A percentile compares a stretch with the other conserved stretches of the same genome.
phyloP scores from a whole-genome alignment of 2,113 vertebrate genomes.

The Sander lucioperca region DNA sequence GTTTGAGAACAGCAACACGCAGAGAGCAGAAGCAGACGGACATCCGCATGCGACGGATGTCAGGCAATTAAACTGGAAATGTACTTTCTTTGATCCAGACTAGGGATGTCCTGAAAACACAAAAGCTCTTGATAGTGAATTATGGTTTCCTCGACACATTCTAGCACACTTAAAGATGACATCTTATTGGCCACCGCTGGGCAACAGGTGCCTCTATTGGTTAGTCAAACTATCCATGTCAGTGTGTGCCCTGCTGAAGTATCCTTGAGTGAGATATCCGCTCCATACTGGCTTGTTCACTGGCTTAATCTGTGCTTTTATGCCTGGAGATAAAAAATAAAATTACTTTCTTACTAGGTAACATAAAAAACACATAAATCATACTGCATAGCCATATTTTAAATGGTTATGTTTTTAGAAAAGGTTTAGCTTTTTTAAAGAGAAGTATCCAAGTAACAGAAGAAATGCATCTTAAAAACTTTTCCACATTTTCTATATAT shows the following conservation, averaged over 20 bases:
- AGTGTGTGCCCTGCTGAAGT: neutral
- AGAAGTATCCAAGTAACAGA: neutral
- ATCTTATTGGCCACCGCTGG: neutral
- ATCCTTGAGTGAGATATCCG: neutral
- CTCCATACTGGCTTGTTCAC: neutral
- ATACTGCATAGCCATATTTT: neutral
- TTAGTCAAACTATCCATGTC: neutral
- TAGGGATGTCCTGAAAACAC: slow-evolving; percentile 57
- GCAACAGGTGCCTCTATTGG: neutral
- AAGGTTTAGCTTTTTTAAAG: neutral
- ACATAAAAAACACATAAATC: neutral
- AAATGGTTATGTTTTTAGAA: neutral
- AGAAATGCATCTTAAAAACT: neutral
- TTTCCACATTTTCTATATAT: neutral
- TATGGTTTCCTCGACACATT: neutral
- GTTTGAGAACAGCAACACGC: too few relatives aligned
- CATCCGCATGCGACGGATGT: too few relatives aligned
- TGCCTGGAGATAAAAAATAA: neutral
- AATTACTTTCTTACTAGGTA: neutral
- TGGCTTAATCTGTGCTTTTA: neutral
- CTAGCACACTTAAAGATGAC: neutral
- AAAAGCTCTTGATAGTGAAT: neutral
- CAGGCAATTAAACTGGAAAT: too few relatives aligned
- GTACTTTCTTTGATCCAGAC: too few relatives aligned
- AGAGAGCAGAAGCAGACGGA: too few relatives aligned